Evolutionary conservation across 2,888 invertebrate species (phyloP), one percentile per base, ranked within the genome.

Genomic region (Plebejus argus): DNA sequence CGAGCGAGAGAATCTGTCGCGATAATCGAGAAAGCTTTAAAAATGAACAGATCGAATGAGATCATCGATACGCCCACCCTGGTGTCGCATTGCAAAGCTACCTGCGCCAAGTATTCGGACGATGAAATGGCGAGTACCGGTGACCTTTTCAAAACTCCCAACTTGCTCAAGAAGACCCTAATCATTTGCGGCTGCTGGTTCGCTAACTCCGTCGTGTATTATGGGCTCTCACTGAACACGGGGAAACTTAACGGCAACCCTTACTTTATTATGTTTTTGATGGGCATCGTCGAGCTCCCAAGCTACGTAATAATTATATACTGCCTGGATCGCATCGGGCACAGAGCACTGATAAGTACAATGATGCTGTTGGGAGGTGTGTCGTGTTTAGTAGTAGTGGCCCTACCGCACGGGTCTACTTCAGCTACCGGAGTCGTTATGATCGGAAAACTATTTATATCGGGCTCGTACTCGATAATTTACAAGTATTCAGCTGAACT

Each of bases 401-500:
- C 95, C 79, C 91, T 98, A 75, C 95, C 96, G 0, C 95, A 95
- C 82, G 96, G 96, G 66, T 95, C 95, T 77, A 92, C 94, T 0
- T 84, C 94, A 0, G 93, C 95, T 0, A 96, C 96, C 0, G 93
- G 95, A 0, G 94, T 97, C 56, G 97, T 97, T 0, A 96, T 98
- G 94, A 86, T 97, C 33, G 98, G 98, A 0, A 98, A 98, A 89
- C 94, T 97, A 53, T 96, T 97, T 83, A 97, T 98, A 83, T 97
- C 98, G 28, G 97, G 97, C 76, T 97, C 97, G 0, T 98, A 97
- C 88, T 97, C 97, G 0, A 97, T 98, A 23, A 96, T 97, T 80
- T 98, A 97, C 87, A 98, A 98, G 85, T 98, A 97, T 87, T 97
- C 98, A 0, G 98, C 98, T 0, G 98, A 98, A 89, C 88, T 98